These are phyloP conservation scores for Lophotis ruficrista DNA, from an alignment of 2,113 vertebrate genomes.

Conservation along the genomic window DNA sequence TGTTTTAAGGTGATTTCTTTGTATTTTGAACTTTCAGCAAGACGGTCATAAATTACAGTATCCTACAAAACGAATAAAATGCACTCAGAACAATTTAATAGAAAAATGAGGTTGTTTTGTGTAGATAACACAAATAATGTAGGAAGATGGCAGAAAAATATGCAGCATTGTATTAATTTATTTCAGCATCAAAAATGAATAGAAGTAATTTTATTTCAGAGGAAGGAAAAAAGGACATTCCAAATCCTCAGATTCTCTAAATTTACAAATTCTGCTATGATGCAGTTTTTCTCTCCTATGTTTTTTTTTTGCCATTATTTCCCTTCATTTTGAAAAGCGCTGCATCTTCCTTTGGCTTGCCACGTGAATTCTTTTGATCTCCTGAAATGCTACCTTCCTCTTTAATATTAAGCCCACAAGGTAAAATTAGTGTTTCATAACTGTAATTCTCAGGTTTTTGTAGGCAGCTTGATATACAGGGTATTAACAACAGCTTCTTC, in stretches of 20 bases:
- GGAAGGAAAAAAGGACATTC: background rate
- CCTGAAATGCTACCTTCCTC: background rate
- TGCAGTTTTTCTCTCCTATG: background rate
- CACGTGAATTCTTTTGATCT: background rate
- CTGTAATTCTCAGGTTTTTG: background rate
- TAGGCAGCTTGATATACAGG: background rate
- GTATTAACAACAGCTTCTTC: background rate
- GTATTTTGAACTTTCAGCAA: conserved; percentile 94
- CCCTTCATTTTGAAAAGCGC: background rate
- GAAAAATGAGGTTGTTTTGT: background rate
- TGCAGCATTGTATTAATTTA: background rate
- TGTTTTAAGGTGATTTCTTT: conserved; percentile 99
- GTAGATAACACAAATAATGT: background rate
- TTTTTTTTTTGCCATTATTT: background rate
- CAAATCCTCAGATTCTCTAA: background rate
- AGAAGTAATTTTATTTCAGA: background rate
- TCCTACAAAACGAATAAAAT: conserved; percentile 82
- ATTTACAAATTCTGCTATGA: background rate
- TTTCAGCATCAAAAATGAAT: background rate
- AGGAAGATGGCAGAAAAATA: background rate
- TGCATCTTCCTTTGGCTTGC: background rate
- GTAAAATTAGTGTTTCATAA: background rate
- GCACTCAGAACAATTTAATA: background rate
- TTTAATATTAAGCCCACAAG: background rate
- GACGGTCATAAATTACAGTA: conserved; percentile 95